Evolutionary conservation across 2,797 vertebrate species (phyloP).

Genomic region (Cygnus olor): DNA sequence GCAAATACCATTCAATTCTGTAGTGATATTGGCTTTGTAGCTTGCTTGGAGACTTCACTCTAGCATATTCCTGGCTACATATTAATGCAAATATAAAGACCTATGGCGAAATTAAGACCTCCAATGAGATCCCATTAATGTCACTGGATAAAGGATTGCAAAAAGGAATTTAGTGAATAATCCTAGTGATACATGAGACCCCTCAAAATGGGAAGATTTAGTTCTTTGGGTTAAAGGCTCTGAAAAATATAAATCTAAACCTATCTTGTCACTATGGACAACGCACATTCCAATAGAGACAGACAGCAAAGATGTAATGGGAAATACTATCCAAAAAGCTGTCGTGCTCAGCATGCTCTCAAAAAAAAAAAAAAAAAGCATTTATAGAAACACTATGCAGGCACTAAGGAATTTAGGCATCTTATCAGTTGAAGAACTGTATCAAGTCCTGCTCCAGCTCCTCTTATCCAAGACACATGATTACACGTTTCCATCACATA

Average conservation of each 20-base stretch:
- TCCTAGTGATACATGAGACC: not conserved
- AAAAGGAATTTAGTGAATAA: not conserved
- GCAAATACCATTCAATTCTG: not conserved
- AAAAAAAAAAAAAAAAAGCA: not conserved
- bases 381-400: not conserved
- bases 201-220: not conserved
- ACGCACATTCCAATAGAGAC: not conserved
- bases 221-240: not conserved
- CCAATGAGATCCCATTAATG: not conserved
- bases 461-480: not conserved
- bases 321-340: not conserved
- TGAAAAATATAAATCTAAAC: not conserved
- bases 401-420: not conserved
- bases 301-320: not conserved
- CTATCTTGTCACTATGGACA: not conserved
- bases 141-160: not conserved
- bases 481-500: rapidly evolving
- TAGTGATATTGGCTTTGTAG: not conserved
- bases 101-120: not conserved
- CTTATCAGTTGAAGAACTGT: not conserved
- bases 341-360: not conserved
- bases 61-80: not conserved
- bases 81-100: not conserved
- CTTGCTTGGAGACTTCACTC: not conserved
- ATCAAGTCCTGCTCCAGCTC: not conserved